Evolutionary conservation across 1,140 invertebrate genomes (phyloP).

Genomic region (Platyscapa corneri): DNA sequence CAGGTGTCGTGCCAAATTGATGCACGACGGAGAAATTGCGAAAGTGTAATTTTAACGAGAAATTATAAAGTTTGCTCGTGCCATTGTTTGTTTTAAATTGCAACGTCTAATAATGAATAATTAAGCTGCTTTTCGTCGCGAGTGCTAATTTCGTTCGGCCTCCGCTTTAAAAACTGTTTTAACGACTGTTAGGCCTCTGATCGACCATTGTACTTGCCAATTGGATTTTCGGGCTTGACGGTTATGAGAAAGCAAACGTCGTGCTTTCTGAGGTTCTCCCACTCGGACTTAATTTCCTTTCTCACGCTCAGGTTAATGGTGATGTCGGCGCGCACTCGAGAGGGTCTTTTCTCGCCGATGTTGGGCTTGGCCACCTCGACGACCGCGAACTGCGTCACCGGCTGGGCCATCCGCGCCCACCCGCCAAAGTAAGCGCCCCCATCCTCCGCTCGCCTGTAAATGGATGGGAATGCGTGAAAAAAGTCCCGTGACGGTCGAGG

Average conservation of each 20-base stretch:
- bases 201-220: conserved; percentile 76
- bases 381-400: conserved; percentile 93
- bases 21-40: too few species aligned
- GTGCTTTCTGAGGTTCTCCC: conserved; percentile 97
- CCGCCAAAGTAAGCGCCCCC: conserved; percentile 92
- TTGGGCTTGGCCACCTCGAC: conserved; percentile 95
- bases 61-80: too few species aligned
- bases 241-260: conserved; percentile 98
- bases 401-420: conserved; percentile 99
- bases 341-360: conserved; percentile 94
- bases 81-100: too few species aligned
- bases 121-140: too few species aligned
- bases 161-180: too few species aligned
- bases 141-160: too few species aligned
- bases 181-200: too few species aligned
- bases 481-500: too few species aligned
- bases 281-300: conserved; percentile 94
- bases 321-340: conserved; percentile 94
- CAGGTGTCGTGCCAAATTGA: too few species aligned
- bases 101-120: too few species aligned
- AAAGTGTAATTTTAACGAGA: too few species aligned
- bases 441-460: conserved; percentile 87
- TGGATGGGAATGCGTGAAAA: neutral
- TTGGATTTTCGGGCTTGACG: conserved; percentile 87
- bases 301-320: conserved; percentile 93